Conservation (phyloP, 2,888 invertebrate species). For the Drosophila conformis region DNA sequence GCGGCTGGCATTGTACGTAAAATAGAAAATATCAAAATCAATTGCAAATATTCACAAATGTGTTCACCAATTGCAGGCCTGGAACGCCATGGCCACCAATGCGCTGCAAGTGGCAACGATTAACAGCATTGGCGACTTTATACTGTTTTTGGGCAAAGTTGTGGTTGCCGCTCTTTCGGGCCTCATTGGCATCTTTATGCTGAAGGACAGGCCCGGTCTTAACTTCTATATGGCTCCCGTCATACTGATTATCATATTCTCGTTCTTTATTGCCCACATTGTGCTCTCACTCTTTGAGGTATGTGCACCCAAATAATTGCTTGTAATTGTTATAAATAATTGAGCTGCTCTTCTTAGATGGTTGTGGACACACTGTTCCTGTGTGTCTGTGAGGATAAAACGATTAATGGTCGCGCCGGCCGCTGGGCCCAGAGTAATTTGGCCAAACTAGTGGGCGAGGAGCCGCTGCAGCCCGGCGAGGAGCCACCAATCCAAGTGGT, state of each 20-base stretch:
- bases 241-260: slow-evolving; percentile 92
- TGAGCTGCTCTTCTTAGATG: slow-evolving; percentile 87
- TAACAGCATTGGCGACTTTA: slow-evolving; percentile 96
- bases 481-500: slow-evolving; percentile 84
- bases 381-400: slow-evolving; percentile 97
- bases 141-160: slow-evolving; percentile 93
- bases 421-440: slow-evolving; percentile 87
- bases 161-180: slow-evolving; percentile 93
- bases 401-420: slow-evolving; percentile 91
- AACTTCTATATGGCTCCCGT: slow-evolving; percentile 95
- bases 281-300: slow-evolving; percentile 97
- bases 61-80: slow-evolving; percentile 89
- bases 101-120: slow-evolving; percentile 95
- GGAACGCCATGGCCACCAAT: slow-evolving; percentile 92
- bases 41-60: neutral
- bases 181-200: slow-evolving; percentile 90
- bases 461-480: slow-evolving; percentile 83
- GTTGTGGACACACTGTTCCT: slow-evolving; percentile 96
- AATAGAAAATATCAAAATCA: neutral
- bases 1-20: slow-evolving; percentile 92
- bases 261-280: slow-evolving; percentile 97
- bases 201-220: slow-evolving; percentile 90
- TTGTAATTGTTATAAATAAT: neutral
- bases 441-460: slow-evolving; percentile 87
- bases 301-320: neutral